Conservation (phyloP, 2,797 vertebrate species). For the Phylloscopus collybita region DNA sequence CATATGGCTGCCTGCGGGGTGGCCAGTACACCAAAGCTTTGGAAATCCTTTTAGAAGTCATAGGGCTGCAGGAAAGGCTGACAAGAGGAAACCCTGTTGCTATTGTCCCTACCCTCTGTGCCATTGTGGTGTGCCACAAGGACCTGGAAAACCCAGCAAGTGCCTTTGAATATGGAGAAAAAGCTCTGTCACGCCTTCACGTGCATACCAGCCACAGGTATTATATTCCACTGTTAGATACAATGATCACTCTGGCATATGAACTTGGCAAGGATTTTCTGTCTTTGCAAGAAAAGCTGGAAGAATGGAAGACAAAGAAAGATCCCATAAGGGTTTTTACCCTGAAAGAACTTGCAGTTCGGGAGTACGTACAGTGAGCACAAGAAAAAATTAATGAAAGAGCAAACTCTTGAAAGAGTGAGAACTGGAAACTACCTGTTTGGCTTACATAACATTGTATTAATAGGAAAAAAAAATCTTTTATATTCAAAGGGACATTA, state of each 20-base stretch:
- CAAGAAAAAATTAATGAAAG: neutral
- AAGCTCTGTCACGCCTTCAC: slow-evolving; percentile 77
- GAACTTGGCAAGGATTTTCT: slow-evolving; percentile 84
- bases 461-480: neutral
- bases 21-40: slow-evolving; percentile 85
- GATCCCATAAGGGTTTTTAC: slow-evolving; percentile 69
- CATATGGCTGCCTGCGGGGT: slow-evolving; percentile 83
- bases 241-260: slow-evolving; percentile 86
- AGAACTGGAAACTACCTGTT: neutral
- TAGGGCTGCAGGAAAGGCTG: slow-evolving; percentile 87
- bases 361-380: slow-evolving; percentile 78
- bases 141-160: slow-evolving; percentile 81
- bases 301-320: slow-evolving; percentile 76
- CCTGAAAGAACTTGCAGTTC: slow-evolving; percentile 90
- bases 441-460: neutral
- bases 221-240: slow-evolving; percentile 82
- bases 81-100: slow-evolving; percentile 74
- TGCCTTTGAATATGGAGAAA: slow-evolving; percentile 83
- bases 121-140: slow-evolving; percentile 86
- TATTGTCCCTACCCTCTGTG: slow-evolving; percentile 83
- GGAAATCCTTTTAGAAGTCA: slow-evolving; percentile 74
- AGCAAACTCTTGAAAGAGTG: neutral
- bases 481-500: neutral
- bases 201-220: slow-evolving; percentile 78
- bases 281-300: slow-evolving; percentile 85